Base-by-base conservation (phyloP, 2,113 vertebrate species). In the Agelaius tricolor region DNA sequence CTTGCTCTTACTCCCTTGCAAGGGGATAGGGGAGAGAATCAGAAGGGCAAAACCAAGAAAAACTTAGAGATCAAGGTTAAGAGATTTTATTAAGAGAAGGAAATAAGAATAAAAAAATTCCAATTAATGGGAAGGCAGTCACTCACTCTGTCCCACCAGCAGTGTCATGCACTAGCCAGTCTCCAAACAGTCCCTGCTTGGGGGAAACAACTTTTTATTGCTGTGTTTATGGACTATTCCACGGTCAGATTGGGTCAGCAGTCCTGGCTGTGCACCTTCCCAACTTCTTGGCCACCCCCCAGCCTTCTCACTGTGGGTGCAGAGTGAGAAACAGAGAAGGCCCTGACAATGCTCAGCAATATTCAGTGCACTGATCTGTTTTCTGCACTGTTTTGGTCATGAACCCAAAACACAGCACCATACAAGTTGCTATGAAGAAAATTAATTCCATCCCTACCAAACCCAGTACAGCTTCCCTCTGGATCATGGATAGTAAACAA, bases 281-380 rank as follows among this genome's bases (percentile, higher is more conserved):
- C 44, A 72, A 0, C 3, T 12, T 80, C 26, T 51, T 80, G 39
- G 3, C 22, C 23, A 31, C 7, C 16, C 16, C 15, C 17, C 19
- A 66, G 16, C 18, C 58, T n/a, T 13, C 20, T 74, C 1, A 0
- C 46, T 44, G 13, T 15, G 5, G 3, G 3, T 24, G 31, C 31
- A 66, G 35, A 58, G 26, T 49, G 26, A 82, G n/a, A 89, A 67
- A 23, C 69, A 84, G 68, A 41, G 27, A 46, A 37, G 10, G 6
- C 15, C 26, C 39, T 55, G 37, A 33, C 11, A 3, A 5, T 28
- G 28, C 54, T 76, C 33, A 76, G 22, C 1, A 1, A 18, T 26
- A 71, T 18, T 37, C 47, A 39, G 9, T 7, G 52, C 4, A 2
- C 17, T 37, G 13, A 5, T 65, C 22, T 62, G 4, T 51, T 68